A percentile compares a stretch with the other conserved stretches of the same genome.
These are phyloP conservation scores for Lasius platythorax DNA, from an alignment of 2,888 invertebrate genomes.

Conservation along the genomic window DNA sequence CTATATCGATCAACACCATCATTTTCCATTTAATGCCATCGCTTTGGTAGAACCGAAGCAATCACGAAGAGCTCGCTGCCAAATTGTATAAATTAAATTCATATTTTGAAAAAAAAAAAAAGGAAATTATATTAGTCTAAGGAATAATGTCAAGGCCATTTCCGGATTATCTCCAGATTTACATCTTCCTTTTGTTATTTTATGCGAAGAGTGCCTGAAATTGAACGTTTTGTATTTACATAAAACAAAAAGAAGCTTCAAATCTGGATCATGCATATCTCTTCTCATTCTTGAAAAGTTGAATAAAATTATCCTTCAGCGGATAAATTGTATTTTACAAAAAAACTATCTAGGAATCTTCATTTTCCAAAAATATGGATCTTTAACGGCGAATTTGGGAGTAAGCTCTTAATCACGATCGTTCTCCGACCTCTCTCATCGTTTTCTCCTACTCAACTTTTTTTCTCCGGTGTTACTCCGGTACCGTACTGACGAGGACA, in stretches of 20 bases:
- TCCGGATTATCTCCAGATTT: neutral
- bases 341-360: too few relatives aligned
- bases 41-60: neutral
- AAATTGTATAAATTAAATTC: constrained; percentile 1
- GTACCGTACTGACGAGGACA: constrained; percentile 18
- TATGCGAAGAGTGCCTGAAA: neutral
- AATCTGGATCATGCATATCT: neutral
- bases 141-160: neutral
- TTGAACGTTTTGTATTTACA: neutral
- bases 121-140: neutral
- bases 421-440: constrained; percentile 42
- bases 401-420: constrained; percentile 13
- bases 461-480: neutral
- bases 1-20: neutral
- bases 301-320: too few relatives aligned
- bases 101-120: neutral
- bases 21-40: neutral
- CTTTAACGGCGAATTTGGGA: too few relatives aligned
- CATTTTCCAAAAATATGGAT: too few relatives aligned
- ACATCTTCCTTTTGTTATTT: neutral
- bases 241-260: neutral
- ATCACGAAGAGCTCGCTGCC: neutral
- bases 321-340: too few relatives aligned
- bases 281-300: too few relatives aligned
- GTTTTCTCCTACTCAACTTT: constrained; percentile 9